Conservation (phyloP, 2,888 invertebrate genomes). For the Euclidia mi region DNA sequence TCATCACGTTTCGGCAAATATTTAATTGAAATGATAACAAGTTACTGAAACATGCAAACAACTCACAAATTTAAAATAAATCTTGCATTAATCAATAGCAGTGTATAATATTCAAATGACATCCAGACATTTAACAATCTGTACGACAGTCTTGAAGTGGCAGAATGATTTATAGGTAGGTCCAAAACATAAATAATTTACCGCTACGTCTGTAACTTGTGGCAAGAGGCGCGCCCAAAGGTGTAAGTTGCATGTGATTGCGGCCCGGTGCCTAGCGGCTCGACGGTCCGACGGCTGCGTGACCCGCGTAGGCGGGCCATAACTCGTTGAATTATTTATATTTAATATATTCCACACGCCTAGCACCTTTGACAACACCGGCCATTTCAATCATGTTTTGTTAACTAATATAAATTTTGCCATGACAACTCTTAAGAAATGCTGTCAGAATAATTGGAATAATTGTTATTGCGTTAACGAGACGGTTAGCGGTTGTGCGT, state of each 20-base stretch:
- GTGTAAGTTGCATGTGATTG: constrained; percentile 50
- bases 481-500: no score
- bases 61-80: no score
- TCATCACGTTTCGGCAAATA: no score
- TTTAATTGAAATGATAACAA: no score
- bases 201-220: constrained; percentile 7
- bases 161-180: background rate
- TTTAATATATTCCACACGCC: constrained; percentile 17
- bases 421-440: constrained; percentile 43
- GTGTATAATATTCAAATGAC: no score
- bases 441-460: constrained; percentile 56
- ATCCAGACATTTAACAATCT: no score
- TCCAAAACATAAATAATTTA: background rate
- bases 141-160: no score
- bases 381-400: constrained; percentile 49
- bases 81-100: no score
- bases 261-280: constrained; percentile 9
- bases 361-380: constrained; percentile 49
- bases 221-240: constrained; percentile 30
- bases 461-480: constrained; percentile 26
- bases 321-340: constrained; percentile 55
- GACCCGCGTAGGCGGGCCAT: constrained; percentile 55
- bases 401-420: constrained; percentile 49
- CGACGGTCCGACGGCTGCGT: constrained; percentile 12
- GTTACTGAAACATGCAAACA: no score